These are phyloP conservation scores for Xyliphius kryptos DNA, from an alignment of 2,113 vertebrate species.

Conservation along the genomic window DNA sequence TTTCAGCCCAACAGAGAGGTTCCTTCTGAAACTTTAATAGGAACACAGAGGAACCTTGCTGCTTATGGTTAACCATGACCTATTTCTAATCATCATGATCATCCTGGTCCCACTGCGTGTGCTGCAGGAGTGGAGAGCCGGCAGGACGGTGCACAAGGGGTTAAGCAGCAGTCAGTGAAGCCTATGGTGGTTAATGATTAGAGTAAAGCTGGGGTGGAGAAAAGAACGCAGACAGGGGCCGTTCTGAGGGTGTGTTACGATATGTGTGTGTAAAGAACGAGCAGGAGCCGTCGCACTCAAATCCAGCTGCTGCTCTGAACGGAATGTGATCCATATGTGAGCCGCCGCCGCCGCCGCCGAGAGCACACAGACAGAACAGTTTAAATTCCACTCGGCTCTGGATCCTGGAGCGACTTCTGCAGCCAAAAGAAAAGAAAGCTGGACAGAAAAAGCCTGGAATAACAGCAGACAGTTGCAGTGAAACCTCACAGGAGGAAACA, in stretches of 20 bases:
- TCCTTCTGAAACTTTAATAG: too few species aligned
- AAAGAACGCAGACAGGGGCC: conserved; percentile 29
- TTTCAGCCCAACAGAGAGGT: too few species aligned
- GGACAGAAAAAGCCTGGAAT: not conserved
- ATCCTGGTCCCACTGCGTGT: too few species aligned
- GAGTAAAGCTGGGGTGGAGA: conserved; percentile 24
- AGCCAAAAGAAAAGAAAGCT: conserved; percentile 16
- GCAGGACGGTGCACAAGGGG: conserved; percentile 14
- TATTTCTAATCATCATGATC: too few species aligned
- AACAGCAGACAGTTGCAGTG: not conserved
- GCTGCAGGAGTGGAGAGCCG: too few species aligned
- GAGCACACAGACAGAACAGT: conserved; percentile 15
- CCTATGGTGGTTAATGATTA: conserved; percentile 49
- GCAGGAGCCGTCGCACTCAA: conserved; percentile 30
- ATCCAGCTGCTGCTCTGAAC: conserved; percentile 42
- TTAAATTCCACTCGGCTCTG: conserved; percentile 50
- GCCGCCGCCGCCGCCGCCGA: conserved; percentile 21
- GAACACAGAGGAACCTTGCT: too few species aligned
- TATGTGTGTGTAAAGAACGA: conserved; percentile 10
- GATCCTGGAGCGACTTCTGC: conserved; percentile 36
- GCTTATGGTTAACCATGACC: too few species aligned
- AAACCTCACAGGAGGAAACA: not conserved
- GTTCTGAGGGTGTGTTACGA: conserved; percentile 17
- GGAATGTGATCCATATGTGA: conserved; percentile 54
- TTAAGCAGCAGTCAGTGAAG: conserved; percentile 30